These are phyloP conservation scores for Andinoacara biseriatus DNA, from an alignment of 2,113 vertebrate genomes.

Conservation along the genomic window DNA sequence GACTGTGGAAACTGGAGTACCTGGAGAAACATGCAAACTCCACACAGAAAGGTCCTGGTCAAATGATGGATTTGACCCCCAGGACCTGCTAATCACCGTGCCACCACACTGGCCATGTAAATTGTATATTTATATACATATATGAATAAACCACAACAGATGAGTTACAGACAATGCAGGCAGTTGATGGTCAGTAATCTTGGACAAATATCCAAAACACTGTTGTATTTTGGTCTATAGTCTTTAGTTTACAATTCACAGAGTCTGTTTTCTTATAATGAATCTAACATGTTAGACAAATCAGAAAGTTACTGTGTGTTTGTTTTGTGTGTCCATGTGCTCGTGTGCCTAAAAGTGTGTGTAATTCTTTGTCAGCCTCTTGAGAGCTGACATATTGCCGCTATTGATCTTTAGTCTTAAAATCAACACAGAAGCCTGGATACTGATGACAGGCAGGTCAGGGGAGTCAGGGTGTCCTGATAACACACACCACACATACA, in stretches of 20 bases:
- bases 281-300: neutral
- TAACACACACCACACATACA: slow-evolving; percentile 50
- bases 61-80: no score
- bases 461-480: slow-evolving; percentile 64
- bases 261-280: neutral
- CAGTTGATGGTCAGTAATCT: neutral
- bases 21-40: no score
- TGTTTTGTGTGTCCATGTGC: slow-evolving; percentile 62
- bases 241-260: neutral
- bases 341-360: slow-evolving; percentile 75
- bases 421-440: slow-evolving; percentile 78
- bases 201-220: neutral
- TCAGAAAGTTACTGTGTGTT: slow-evolving; percentile 1
- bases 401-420: slow-evolving; percentile 78
- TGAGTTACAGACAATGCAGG: no score
- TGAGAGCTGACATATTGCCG: slow-evolving; percentile 77
- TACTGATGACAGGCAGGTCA: slow-evolving; percentile 69
- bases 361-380: slow-evolving; percentile 75
- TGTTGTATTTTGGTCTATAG: neutral
- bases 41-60: no score
- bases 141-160: no score
- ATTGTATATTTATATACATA: no score
- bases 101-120: no score
- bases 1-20: no score
- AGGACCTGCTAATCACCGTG: no score